phyloP scores from a whole-genome alignment of 2,113 vertebrate genomes.

The Arizona elegans region DNA sequence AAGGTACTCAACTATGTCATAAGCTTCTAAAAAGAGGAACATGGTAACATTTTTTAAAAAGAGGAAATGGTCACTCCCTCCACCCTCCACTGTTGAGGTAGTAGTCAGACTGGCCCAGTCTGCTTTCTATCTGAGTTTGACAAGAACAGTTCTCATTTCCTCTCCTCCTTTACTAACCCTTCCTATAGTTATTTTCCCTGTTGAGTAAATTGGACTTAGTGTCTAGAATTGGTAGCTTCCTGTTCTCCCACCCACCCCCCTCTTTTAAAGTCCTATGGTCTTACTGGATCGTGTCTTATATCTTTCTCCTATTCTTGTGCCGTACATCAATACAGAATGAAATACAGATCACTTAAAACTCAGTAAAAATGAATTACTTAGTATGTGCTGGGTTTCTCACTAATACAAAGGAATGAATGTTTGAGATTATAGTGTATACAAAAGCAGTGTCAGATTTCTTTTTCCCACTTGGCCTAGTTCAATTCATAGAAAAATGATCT shows the following conservation, averaged over 20 bases:
- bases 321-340: rapidly evolving
- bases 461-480: too few relatives aligned
- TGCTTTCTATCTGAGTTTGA: slow-evolving; percentile 59
- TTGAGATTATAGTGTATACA: rapidly evolving
- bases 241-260: background rate
- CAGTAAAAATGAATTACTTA: slow-evolving; percentile 20
- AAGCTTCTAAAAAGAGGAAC: slow-evolving; percentile 19
- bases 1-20: slow-evolving; percentile 12
- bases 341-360: background rate
- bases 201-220: slow-evolving; percentile 46
- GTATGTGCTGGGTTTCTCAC: background rate
- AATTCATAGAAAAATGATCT: background rate
- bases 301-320: rapidly evolving
- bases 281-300: rapidly evolving
- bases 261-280: background rate
- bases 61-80: background rate
- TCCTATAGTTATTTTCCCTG: slow-evolving; percentile 46
- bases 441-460: background rate
- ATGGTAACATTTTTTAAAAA: slow-evolving; percentile 27
- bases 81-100: slow-evolving; percentile 27
- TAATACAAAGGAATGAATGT: background rate
- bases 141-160: slow-evolving; percentile 63
- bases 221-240: slow-evolving; percentile 47
- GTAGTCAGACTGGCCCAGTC: slow-evolving; percentile 40
- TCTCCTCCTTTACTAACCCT: slow-evolving; percentile 44